These are phyloP conservation scores for Oreocharis arfaki DNA, from an alignment of 2,113 vertebrate species.

Conservation along the genomic window DNA sequence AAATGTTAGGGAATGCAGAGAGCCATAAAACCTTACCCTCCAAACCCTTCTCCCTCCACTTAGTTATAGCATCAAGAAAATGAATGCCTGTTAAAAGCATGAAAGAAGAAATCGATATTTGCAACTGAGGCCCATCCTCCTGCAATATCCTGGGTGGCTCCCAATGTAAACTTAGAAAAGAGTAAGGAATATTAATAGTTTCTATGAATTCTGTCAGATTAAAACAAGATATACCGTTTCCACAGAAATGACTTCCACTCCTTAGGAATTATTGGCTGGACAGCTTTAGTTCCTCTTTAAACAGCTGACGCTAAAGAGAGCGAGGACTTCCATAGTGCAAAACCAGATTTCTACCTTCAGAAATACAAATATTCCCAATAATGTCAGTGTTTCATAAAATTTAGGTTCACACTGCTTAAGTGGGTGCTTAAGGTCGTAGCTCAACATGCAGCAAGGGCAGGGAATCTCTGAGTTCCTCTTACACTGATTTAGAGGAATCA, in stretches of 20 bases:
- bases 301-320: not conserved
- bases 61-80: not conserved
- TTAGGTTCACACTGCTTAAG: not conserved
- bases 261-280: not conserved
- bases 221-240: not conserved
- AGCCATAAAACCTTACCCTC: not conserved
- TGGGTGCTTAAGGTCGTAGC: fast-evolving
- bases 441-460: fast-evolving
- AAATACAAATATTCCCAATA: not conserved
- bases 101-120: not conserved
- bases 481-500: not conserved
- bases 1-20: not conserved
- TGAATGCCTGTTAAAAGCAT: not conserved
- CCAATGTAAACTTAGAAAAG: not conserved
- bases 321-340: not conserved
- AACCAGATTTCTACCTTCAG: not conserved
- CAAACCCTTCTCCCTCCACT: not conserved
- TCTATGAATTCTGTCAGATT: not conserved
- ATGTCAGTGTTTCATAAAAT: not conserved
- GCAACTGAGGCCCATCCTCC: not conserved
- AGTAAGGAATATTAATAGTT: not conserved
- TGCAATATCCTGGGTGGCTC: not conserved
- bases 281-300: not conserved
- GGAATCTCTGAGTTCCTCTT: not conserved
- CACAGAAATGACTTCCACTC: not conserved